A percentile compares a stretch with the other conserved stretches of the same genome.
phyloP scores from a whole-genome alignment of 2,113 vertebrate genomes.

The Australoheros scitulus region DNA sequence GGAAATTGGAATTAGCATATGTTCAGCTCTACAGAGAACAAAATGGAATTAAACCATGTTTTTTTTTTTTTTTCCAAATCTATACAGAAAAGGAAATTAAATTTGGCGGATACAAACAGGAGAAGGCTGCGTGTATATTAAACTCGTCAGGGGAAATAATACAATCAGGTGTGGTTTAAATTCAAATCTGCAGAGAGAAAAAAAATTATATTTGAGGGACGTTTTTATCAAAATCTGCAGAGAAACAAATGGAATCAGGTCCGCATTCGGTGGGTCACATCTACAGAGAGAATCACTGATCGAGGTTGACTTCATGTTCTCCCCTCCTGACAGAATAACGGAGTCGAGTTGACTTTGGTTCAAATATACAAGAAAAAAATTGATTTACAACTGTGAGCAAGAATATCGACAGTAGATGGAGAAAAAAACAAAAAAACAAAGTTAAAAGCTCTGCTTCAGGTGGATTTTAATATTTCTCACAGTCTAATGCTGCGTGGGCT shows the following conservation, averaged over 20 bases:
- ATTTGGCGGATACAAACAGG: slow-evolving; percentile 17
- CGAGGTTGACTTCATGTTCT: slow-evolving; percentile 21
- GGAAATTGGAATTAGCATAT: slow-evolving; percentile 13
- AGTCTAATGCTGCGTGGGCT: background rate
- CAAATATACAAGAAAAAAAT: background rate
- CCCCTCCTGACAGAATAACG: background rate
- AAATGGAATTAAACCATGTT: background rate
- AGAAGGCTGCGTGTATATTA: background rate
- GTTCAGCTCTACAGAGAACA: slow-evolving; percentile 1
- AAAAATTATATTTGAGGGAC: background rate
- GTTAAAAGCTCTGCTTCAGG: background rate
- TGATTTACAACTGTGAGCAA: background rate
- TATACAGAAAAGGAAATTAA: slow-evolving; percentile 25
- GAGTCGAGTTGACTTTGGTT: slow-evolving; percentile 5
- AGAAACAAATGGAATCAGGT: slow-evolving; percentile 24
- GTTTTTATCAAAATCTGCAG: background rate
- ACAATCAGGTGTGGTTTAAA: background rate
- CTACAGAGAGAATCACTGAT: slow-evolving; percentile 15
- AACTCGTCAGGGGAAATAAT: slow-evolving; percentile 7
- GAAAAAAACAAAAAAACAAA: background rate
- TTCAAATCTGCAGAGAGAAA: slow-evolving; percentile 15
- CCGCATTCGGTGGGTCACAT: slow-evolving; percentile 2
- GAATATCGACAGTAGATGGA: background rate
- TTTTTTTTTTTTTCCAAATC: background rate
- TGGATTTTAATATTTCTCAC: background rate